Percentiles rank a stretch among this genome's conserved stretches.
Evolutionary conservation across 1,140 invertebrate species (phyloP).

Genomic region (Calephelis virginiensis): DNA sequence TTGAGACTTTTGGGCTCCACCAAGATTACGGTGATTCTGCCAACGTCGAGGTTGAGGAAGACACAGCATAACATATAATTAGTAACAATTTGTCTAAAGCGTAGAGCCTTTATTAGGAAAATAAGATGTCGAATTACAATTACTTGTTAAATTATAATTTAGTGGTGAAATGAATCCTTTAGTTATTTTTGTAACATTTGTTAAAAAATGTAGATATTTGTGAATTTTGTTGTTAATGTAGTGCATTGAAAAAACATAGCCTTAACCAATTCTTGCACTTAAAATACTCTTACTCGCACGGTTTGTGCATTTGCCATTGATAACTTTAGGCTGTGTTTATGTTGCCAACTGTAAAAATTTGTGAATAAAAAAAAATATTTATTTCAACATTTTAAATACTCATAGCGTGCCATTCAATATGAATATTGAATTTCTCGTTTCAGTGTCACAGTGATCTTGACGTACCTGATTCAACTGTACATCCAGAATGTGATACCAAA

Average conservation of each 20-base stretch:
- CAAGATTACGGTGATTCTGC: no score
- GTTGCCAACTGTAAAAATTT: background rate
- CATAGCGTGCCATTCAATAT: conserved; percentile 41
- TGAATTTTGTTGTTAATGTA: no score
- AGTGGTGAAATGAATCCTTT: background rate
- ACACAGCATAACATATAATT: no score
- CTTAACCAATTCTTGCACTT: background rate
- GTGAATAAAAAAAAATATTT: background rate
- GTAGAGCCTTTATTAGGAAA: no score
- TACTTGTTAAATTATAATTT: background rate
- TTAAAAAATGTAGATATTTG: background rate
- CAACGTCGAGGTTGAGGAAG: no score
- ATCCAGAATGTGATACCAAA: conserved; percentile 28
- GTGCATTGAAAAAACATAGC: background rate
- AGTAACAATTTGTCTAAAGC: no score
- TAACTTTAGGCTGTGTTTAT: background rate
- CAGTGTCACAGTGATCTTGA: conserved; percentile 65
- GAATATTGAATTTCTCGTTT: conserved; percentile 49
- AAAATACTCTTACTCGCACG: background rate
- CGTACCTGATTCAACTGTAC: conserved; percentile 65
- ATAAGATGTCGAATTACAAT: background rate
- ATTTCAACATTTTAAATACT: background rate
- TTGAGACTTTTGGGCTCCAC: no score
- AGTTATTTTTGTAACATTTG: background rate
- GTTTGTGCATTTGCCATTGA: conserved; percentile 4